Conservation (phyloP, 2,797 vertebrate genomes). For the Ceryle rudis region DNA sequence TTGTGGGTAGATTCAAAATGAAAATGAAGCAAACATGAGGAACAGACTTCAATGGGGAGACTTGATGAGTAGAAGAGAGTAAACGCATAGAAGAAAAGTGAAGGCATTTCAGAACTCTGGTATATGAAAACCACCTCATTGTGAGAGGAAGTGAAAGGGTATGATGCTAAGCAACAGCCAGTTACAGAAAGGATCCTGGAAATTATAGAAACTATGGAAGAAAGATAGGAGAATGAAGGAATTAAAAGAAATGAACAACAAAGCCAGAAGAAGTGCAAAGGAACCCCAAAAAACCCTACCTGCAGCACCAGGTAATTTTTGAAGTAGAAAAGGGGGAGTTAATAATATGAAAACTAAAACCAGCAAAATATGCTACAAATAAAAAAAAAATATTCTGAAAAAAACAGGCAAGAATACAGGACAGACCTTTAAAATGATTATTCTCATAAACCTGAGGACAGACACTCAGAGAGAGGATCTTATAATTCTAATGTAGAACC, state of each 20-base stretch:
- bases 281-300: fast-evolving
- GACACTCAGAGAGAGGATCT: too few species aligned
- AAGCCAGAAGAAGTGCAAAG: background rate
- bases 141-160: background rate
- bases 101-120: background rate
- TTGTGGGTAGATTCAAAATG: background rate
- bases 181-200: background rate
- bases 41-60: background rate
- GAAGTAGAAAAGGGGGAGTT: background rate
- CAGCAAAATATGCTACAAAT: background rate
- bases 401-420: background rate
- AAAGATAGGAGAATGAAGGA: background rate
- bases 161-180: background rate
- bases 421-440: background rate
- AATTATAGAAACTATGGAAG: background rate
- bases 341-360: background rate
- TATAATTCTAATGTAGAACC: background rate
- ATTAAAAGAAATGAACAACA: background rate
- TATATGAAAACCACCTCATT: background rate
- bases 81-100: background rate
- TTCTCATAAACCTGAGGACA: background rate
- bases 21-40: background rate
- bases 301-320: background rate
- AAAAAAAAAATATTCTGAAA: background rate
- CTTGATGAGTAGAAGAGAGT: background rate